Percentiles rank a stretch among this genome's conserved stretches.
These are phyloP conservation scores for Melanotaenia trifasciata DNA, from an alignment of 2,797 vertebrate genomes.

Conservation along the genomic window DNA sequence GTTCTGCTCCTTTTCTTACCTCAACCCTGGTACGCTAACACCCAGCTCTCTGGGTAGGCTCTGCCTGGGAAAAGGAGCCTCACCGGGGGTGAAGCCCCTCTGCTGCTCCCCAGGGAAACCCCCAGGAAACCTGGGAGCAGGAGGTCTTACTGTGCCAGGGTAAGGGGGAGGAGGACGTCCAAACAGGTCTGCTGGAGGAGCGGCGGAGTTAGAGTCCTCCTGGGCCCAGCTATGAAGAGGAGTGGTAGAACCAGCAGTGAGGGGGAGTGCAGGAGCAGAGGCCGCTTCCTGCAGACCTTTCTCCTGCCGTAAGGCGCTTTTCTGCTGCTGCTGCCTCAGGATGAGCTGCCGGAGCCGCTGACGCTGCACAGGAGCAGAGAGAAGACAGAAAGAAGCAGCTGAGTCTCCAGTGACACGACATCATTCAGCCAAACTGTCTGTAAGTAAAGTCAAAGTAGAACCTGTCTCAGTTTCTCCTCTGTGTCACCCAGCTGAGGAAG, in stretches of 20 bases:
- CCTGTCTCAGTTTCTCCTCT: constrained; percentile 93
- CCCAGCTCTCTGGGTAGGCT: constrained; percentile 80
- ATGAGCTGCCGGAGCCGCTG: constrained; percentile 94
- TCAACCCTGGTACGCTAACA: constrained; percentile 84
- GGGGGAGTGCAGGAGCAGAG: neutral
- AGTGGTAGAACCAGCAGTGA: constrained; percentile 15
- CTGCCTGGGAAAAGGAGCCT: constrained; percentile 81
- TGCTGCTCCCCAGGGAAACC: constrained; percentile 64
- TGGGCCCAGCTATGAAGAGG: constrained; percentile 87
- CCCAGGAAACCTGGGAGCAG: constrained; percentile 37
- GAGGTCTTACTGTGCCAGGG: constrained; percentile 86
- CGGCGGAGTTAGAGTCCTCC: constrained; percentile 77
- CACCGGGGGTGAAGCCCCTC: constrained; percentile 77
- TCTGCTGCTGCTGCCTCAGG: constrained; percentile 94
- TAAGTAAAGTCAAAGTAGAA: constrained; percentile 51
- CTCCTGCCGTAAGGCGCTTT: constrained; percentile 90
- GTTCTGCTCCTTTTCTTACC: constrained; percentile 79
- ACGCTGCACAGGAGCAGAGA: constrained; percentile 78
- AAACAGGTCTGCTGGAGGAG: constrained; percentile 80
- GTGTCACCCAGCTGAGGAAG: constrained; percentile 87
- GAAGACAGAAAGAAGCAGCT: neutral
- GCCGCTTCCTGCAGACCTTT: constrained; percentile 85
- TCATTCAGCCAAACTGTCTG: neutral
- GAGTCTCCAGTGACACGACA: neutral
- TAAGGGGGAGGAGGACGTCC: constrained; percentile 94